Conservation (phyloP, 2,113 vertebrate species). For the Engraulis encrasicolus region DNA sequence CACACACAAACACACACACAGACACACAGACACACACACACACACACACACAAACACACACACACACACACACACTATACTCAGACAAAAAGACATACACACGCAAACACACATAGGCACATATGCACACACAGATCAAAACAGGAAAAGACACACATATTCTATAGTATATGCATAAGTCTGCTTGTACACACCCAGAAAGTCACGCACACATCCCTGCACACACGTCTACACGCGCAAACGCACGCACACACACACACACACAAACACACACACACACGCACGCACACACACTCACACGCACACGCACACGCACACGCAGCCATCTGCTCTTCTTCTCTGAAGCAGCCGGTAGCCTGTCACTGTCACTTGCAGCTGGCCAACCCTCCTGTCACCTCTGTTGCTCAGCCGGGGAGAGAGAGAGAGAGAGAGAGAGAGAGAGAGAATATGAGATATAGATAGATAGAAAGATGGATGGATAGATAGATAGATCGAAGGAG, state of each 20-base stretch:
- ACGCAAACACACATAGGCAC: slow-evolving; percentile 6
- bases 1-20: neutral
- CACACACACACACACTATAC: slow-evolving; percentile 26
- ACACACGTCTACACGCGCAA: slow-evolving; percentile 23
- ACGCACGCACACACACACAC: slow-evolving; percentile 8
- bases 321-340: slow-evolving; percentile 64
- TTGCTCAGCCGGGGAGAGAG: slow-evolving; percentile 41
- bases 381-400: slow-evolving; percentile 56
- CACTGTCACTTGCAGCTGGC: slow-evolving; percentile 66
- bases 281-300: slow-evolving; percentile 39
- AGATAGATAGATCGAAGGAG: slow-evolving; percentile 30
- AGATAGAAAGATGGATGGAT: slow-evolving; percentile 44
- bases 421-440: slow-evolving; percentile 37
- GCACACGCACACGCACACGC: slow-evolving; percentile 33
- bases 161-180: neutral
- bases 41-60: too few relatives aligned
- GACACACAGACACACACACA: slow-evolving; percentile 14
- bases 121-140: slow-evolving; percentile 26
- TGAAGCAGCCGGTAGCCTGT: slow-evolving; percentile 62
- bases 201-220: slow-evolving; percentile 30
- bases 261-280: slow-evolving; percentile 19
- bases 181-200: slow-evolving; percentile 14
- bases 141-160: neutral
- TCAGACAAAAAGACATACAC: too few relatives aligned
- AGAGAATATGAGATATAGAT: slow-evolving; percentile 42